Evolutionary conservation across 2,888 invertebrate genomes (phyloP).

Genomic region (Spilosoma lubricipeda): DNA sequence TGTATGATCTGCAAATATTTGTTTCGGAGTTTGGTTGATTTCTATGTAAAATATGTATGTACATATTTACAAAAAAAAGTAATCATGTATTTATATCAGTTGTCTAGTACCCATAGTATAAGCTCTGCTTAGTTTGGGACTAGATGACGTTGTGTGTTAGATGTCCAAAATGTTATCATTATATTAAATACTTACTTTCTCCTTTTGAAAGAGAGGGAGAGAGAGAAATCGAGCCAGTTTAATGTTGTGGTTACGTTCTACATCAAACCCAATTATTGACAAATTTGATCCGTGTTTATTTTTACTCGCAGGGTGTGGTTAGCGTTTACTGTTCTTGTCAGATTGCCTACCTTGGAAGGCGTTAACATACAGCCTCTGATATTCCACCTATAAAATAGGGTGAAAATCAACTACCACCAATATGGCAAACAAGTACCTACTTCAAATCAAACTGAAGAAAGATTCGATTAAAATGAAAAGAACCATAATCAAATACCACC

Average conservation of each 20-base stretch:
- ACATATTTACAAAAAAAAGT: too few species aligned
- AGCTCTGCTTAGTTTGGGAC: too few species aligned
- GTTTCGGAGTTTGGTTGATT: too few species aligned
- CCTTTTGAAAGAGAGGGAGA: too few species aligned
- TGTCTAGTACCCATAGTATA: too few species aligned
- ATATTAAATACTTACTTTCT: too few species aligned
- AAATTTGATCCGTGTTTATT: constrained; percentile 57
- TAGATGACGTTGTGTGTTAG: too few species aligned
- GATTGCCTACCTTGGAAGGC: constrained; percentile 62
- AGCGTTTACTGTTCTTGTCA: constrained; percentile 67
- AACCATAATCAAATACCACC: not conserved
- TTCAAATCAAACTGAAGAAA: not conserved
- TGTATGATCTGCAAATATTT: too few species aligned
- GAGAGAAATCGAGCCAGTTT: not conserved
- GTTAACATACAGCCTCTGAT: not conserved
- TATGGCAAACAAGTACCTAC: not conserved
- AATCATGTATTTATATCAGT: too few species aligned
- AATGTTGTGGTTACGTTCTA: constrained; percentile 4
- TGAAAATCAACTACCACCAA: not conserved
- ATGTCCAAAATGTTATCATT: too few species aligned
- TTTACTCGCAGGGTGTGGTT: constrained; percentile 50
- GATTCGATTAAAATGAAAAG: not conserved
- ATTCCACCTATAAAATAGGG: not conserved
- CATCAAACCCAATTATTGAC: constrained; percentile 37
- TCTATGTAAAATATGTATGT: too few species aligned